Conservation (phyloP, 1,140 invertebrate species). For the Bombus breviceps region DNA sequence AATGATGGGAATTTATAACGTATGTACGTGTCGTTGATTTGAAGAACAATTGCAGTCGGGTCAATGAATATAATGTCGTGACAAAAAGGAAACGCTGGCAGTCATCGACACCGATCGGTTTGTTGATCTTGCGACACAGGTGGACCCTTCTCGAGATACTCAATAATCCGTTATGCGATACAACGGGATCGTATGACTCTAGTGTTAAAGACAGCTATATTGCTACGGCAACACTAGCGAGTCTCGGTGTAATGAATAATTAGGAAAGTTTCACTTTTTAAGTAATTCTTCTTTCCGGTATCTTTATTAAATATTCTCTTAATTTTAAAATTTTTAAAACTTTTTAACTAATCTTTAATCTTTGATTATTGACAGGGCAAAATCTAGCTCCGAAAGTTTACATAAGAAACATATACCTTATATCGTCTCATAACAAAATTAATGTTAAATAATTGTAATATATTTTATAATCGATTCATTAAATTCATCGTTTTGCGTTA, state of each 20-base stretch:
- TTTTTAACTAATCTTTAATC: not conserved
- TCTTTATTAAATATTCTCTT: too few relatives aligned
- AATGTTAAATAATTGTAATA: too few relatives aligned
- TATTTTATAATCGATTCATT: too few relatives aligned
- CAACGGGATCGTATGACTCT: slow-evolving; percentile 45
- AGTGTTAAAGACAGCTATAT: not conserved
- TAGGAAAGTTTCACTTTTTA: too few relatives aligned
- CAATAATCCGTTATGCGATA: slow-evolving; percentile 49
- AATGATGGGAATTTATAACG: not conserved
- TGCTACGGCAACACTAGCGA: not conserved
- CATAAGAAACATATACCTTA: too few relatives aligned
- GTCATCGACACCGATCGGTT: slow-evolving; percentile 45
- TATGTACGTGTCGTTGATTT: not conserved
- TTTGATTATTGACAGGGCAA: too few relatives aligned
- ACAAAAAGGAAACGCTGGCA: not conserved
- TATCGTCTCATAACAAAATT: too few relatives aligned
- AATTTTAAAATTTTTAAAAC: too few relatives aligned
- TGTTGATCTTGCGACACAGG: slow-evolving; percentile 28
- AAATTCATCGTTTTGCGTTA: not conserved
- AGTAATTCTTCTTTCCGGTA: not conserved
- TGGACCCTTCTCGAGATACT: slow-evolving; percentile 43
- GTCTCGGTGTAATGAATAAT: not conserved
- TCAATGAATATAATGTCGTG: slow-evolving; percentile 2
- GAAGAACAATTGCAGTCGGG: not conserved
- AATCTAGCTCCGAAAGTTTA: not conserved